Evolutionary conservation across 2,888 invertebrate genomes (phyloP), one percentile per base, ranked within the genome.

Genomic region (Agriotes lineatus): DNA sequence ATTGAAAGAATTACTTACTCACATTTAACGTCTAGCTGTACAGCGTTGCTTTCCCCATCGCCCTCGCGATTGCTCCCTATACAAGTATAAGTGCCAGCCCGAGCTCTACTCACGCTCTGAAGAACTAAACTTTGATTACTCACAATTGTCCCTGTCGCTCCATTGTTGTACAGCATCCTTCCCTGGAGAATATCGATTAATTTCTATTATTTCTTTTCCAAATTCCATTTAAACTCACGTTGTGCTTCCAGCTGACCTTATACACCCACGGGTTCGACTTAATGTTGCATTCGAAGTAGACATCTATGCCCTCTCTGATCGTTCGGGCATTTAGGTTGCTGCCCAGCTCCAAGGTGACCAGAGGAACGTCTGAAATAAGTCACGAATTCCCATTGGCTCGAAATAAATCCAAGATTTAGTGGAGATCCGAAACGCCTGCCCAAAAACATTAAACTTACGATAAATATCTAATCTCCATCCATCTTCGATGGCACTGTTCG

Each of bases 261-360:
- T 90, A 90, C 58, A 92, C 90, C 90, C 91, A 93, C 0, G 96
- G 96, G 85, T 96, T 95, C 18, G 96, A 93, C 82, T 92, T 93
- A 78, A 96, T 94, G 83, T 91, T 93, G 86, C 96, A 96, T 82
- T 96, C 95, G 82, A 96, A 95, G 86, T 95, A 95, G 7, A 96
- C 95, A 81, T 96, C 96, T 69, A 93, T 93, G 4, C 94, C 95
- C 83, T 96, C 96, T 76, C 92, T 92, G 78, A 96, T 93, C 75
- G 90, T 90, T 69, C 88, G 89, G 0, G 93, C 91, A 80, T 94
- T 91, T 45, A 94, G 86, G 76, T 91, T 95, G 75, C 94, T 93
- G 1, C 95, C 95, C 74, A 96, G 88, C 80, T 94, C 93, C 75
- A 96, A 84, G 7, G 90, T 90, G 64, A 95, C 93, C 76, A 95